Base-by-base conservation (phyloP, 1,140 invertebrate species). In the Pissodes strobi region DNA sequence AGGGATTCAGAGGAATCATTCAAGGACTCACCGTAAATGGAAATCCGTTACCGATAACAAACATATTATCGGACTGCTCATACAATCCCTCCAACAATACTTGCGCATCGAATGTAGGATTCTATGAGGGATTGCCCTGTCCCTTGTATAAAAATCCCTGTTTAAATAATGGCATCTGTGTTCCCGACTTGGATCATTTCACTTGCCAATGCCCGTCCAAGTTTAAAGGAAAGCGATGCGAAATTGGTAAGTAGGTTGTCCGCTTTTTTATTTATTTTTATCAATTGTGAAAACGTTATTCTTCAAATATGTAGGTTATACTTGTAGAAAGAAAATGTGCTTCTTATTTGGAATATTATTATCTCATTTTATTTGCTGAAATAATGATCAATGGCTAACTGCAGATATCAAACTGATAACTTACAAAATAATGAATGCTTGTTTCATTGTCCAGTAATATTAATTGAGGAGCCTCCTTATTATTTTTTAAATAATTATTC, bases 21-120 rank as follows among this genome's bases (percentile, higher is more conserved):
- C 93, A 95, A 81, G 85, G 89, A 78, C 82, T 96, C 68, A 85
- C 90, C 71, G 84, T 95, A 45, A 95, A 95, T 79, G 90, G 90
- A 10, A 85, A 87, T 72, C 80, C 80, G 56, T 79, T 85, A 69
- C 79, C 86, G 66, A 82, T 84, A 65, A 76, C 83, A 43, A 80
- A 76, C 25, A 70, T 70, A 69, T 53, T 75, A 48, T 55, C 62
- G 34, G 66, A 72, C 48, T 78, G 74, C 63, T 69, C 69, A 21
- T 70, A 66, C 48, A 46, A 57, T 49, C 66, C 69, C 21, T 59
- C 69, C 52, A 73, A 75, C 66, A 67, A 66, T 51, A 70, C 39
- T 55, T 76, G 75, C 59, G 62, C 62, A 5, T 69, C 67, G 45
- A 68, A 73, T 37, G 61, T 78, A 0, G 79, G 81, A 13, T 80